Percentiles rank a stretch among this genome's conserved stretches.
phyloP scores from a whole-genome alignment of 2,797 vertebrate species.

The Hypotaenidia okinawae region DNA sequence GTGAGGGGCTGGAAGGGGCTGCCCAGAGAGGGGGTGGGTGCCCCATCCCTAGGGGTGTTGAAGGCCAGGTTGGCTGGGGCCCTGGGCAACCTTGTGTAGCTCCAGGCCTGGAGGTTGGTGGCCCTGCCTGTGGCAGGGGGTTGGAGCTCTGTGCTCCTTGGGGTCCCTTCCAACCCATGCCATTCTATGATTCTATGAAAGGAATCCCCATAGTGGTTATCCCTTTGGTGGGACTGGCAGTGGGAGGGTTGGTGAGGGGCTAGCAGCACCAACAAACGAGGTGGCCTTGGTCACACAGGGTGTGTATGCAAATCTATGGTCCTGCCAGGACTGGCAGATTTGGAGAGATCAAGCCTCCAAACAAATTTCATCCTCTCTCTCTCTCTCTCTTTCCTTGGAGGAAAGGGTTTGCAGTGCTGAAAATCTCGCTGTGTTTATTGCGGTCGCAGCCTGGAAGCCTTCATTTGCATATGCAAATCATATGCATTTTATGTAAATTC shows the following conservation, averaged over 20 bases:
- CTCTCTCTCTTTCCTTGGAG: not conserved
- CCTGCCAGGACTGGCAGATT: not conserved
- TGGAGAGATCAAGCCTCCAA: not conserved
- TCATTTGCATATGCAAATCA: slow-evolving; percentile 35
- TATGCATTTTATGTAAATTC: slow-evolving; percentile 51
- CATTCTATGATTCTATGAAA: too few relatives aligned
- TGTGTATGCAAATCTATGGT: not conserved
- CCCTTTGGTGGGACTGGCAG: not conserved
- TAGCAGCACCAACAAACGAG: not conserved
- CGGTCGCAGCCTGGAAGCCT: not conserved
- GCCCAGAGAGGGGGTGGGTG: too few relatives aligned
- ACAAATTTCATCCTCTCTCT: not conserved
- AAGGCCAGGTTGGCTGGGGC: too few relatives aligned
- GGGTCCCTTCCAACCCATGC: too few relatives aligned
- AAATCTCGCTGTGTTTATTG: not conserved
- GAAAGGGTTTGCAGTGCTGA: not conserved
- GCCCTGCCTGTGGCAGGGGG: too few relatives aligned
- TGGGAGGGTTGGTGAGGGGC: accelerated
- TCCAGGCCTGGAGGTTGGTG: too few relatives aligned
- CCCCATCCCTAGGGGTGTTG: too few relatives aligned
- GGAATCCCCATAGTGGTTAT: not conserved
- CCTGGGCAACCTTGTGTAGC: too few relatives aligned
- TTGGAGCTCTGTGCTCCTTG: too few relatives aligned
- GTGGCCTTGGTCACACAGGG: accelerated
- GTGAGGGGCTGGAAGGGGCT: too few relatives aligned